phyloP scores from a whole-genome alignment of 2,888 invertebrate genomes.

The Tetranychus truncatus region DNA sequence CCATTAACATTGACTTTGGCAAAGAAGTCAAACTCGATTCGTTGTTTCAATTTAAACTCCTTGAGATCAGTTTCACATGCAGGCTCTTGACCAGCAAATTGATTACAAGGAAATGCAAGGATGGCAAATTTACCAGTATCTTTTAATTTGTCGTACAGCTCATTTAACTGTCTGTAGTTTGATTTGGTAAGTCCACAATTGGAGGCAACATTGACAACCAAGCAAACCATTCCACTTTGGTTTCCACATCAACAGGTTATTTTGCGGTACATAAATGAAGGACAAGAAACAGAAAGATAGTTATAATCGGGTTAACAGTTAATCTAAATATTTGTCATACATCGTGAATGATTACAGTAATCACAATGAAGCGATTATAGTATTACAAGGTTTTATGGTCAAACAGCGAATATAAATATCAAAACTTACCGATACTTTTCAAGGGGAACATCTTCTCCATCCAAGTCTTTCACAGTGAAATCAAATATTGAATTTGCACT shows the following conservation, averaged over 20 bases:
- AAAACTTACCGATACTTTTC: conserved; percentile 30
- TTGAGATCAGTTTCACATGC: conserved; percentile 22
- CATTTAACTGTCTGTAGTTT: conserved; percentile 55
- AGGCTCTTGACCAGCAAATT: conserved; percentile 41
- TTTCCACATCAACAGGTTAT: too few relatives aligned
- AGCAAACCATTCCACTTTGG: conserved; percentile 29
- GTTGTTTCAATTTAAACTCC: conserved; percentile 31
- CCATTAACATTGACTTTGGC: conserved; percentile 52
- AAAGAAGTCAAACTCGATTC: conserved; percentile 41
- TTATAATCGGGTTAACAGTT: not conserved
- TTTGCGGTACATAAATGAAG: conserved; percentile 23
- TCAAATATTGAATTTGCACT: conserved; percentile 44
- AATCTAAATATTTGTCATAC: not conserved
- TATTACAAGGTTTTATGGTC: not conserved
- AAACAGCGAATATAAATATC: not conserved
- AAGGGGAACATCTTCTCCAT: conserved; percentile 50
- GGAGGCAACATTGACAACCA: conserved; percentile 33
- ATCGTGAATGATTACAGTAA: not conserved
- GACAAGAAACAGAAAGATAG: not conserved
- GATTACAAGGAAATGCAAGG: conserved; percentile 65
- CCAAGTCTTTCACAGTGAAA: conserved; percentile 58
- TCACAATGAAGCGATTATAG: not conserved
- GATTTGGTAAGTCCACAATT: conserved; percentile 56
- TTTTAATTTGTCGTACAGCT: conserved; percentile 50
- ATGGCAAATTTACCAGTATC: conserved; percentile 48